Percentiles rank a stretch among this genome's conserved stretches.
Evolutionary conservation across 2,888 invertebrate species (phyloP).

Genomic region (Thysanoteuthis rhombus): DNA sequence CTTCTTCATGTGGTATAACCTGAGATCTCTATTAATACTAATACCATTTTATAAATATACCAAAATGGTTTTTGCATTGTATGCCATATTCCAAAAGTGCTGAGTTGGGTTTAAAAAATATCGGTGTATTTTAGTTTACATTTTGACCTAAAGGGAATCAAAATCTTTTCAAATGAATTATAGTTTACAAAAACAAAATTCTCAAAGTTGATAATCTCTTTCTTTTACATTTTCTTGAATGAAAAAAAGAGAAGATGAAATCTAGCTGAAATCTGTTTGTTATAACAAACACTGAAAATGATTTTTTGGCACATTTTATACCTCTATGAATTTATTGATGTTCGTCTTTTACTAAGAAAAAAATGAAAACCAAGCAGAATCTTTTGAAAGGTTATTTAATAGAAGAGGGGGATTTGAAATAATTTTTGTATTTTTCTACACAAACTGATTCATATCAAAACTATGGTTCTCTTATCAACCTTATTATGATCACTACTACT

Average conservation of each 20-base stretch:
- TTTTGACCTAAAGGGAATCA: not conserved
- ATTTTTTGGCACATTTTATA: not conserved
- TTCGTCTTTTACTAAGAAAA: not conserved
- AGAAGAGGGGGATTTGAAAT: not conserved
- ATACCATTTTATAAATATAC: not conserved
- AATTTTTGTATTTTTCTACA: constrained; percentile 12
- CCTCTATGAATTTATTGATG: no score
- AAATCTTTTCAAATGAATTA: not conserved
- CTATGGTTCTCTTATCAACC: not conserved
- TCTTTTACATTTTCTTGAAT: not conserved
- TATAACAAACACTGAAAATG: not conserved
- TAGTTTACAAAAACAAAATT: no score
- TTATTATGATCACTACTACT: not conserved
- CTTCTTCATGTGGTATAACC: not conserved
- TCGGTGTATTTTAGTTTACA: not conserved
- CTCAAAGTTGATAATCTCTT: not conserved
- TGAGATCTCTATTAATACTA: not conserved
- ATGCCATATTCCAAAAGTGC: constrained; percentile 12
- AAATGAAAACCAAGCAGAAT: not conserved
- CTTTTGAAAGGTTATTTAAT: not conserved
- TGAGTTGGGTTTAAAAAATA: not conserved
- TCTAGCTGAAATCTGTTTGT: not conserved
- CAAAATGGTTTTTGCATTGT: not conserved
- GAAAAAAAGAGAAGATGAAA: not conserved
- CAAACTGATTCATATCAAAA: not conserved